Evolutionary conservation across 2,888 invertebrate genomes (phyloP).

Genomic region (Eustalomyia histrio): DNA sequence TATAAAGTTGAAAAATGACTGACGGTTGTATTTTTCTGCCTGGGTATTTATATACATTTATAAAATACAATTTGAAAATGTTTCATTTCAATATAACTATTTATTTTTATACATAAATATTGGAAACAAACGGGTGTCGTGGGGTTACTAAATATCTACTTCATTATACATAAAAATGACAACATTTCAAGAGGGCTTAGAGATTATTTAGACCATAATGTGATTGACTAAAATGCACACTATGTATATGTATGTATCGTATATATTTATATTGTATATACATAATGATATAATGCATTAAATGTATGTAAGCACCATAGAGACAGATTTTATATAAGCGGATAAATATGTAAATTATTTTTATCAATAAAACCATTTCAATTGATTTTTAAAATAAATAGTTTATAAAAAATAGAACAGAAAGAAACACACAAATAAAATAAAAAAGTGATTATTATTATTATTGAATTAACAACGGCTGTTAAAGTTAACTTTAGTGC

Average conservation of each 20-base stretch:
- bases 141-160: too few species aligned
- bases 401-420: not conserved
- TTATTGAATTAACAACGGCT: not conserved
- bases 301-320: not conserved
- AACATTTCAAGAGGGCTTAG: conserved; percentile 5
- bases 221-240: not conserved
- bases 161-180: not conserved
- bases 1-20: too few species aligned
- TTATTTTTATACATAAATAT: too few species aligned
- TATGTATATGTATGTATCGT: too few species aligned
- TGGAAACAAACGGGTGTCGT: too few species aligned
- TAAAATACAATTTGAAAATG: too few species aligned
- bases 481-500: too few species aligned
- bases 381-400: not conserved
- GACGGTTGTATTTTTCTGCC: too few species aligned
- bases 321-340: not conserved
- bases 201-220: not conserved
- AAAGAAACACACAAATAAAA: not conserved
- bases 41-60: too few species aligned
- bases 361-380: not conserved
- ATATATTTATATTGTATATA: not conserved
- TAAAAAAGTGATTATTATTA: not conserved
- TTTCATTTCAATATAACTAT: too few species aligned
- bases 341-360: conserved; percentile 9
- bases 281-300: not conserved